A percentile compares a stretch with the other conserved stretches of the same genome.
These are phyloP conservation scores for Lomographa bimaculata DNA, from an alignment of 2,888 invertebrate species.

Conservation along the genomic window DNA sequence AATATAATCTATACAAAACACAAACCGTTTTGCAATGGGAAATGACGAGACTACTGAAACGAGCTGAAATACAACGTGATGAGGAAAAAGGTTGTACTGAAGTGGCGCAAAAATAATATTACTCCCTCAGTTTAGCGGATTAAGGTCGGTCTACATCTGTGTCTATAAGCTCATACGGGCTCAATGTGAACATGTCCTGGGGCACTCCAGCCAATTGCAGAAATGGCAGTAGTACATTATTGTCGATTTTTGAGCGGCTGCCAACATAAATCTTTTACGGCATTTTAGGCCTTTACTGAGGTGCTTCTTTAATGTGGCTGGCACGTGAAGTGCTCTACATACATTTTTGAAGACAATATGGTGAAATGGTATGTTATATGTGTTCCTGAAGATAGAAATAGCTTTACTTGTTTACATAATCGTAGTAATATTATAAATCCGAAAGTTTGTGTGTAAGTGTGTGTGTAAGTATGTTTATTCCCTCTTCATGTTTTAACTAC, in stretches of 20 bases:
- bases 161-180: constrained; percentile 5
- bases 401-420: too few relatives aligned
- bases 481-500: too few relatives aligned
- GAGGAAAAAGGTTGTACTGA: constrained; percentile 16
- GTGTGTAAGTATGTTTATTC: too few relatives aligned
- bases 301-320: constrained; percentile 8
- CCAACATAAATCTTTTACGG: constrained; percentile 34
- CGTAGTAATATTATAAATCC: too few relatives aligned
- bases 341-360: neutral
- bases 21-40: too few relatives aligned
- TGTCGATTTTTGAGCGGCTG: constrained; percentile 32
- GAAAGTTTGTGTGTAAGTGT: too few relatives aligned
- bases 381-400: too few relatives aligned
- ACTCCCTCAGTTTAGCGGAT: constrained; percentile 26
- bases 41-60: too few relatives aligned
- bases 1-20: too few relatives aligned
- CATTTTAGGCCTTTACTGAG: constrained; percentile 21
- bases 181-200: constrained; percentile 23
- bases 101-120: constrained; percentile 24
- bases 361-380: too few relatives aligned
- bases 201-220: constrained; percentile 30
- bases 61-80: constrained; percentile 16
- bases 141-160: constrained; percentile 25
- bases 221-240: constrained; percentile 30
- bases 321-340: neutral